Evolutionary conservation across 2,797 vertebrate species (phyloP).

Genomic region (Muscicapa striata): DNA sequence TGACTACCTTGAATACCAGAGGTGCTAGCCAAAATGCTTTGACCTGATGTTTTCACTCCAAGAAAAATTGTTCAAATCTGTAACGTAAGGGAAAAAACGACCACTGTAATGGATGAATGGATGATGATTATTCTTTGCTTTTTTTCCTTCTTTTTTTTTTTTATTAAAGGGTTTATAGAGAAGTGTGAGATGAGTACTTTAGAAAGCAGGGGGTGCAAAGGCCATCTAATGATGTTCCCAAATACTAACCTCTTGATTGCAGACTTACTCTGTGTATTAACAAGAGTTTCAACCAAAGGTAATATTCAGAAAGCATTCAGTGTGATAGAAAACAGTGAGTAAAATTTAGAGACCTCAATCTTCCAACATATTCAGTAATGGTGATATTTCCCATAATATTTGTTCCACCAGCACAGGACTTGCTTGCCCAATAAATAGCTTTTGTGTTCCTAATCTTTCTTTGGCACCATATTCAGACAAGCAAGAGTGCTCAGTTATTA

Average conservation of each 20-base stretch:
- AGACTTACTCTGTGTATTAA: background rate
- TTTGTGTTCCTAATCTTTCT: background rate
- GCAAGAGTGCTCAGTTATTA: background rate
- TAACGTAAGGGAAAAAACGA: accelerated
- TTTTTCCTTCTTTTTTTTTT: background rate
- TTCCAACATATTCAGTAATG: background rate
- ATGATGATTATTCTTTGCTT: background rate
- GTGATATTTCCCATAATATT: background rate
- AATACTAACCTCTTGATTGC: background rate
- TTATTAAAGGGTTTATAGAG: background rate
- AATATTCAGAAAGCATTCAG: background rate
- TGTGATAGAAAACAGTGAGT: background rate
- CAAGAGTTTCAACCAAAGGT: background rate
- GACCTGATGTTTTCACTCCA: background rate
- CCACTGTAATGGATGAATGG: background rate
- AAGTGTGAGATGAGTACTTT: background rate
- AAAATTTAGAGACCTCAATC: background rate
- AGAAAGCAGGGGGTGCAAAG: accelerated
- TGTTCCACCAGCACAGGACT: background rate
- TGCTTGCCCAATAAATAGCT: background rate
- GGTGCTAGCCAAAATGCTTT: background rate
- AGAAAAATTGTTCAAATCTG: background rate
- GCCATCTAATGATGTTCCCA: background rate
- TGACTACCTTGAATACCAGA: background rate
- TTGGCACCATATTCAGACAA: background rate